Percentiles rank a stretch among this genome's conserved stretches.
Conservation (phyloP, 30 jellyfish, hydroid and myxozoan species). For the Catostylus mosaicus region DNA sequence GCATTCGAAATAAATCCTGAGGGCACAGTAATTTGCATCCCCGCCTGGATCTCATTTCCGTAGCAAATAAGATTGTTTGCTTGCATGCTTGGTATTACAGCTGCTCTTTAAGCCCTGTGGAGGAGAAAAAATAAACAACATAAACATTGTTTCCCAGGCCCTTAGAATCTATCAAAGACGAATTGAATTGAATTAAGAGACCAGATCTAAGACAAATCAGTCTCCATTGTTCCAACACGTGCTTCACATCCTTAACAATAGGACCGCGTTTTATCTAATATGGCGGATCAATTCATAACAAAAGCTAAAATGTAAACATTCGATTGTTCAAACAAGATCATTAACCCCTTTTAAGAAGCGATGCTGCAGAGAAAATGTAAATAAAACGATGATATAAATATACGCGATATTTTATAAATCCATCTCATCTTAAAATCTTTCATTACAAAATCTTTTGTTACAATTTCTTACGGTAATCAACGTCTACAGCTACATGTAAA, state of each 20-base stretch:
- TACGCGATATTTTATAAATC: neutral
- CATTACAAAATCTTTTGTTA: neutral
- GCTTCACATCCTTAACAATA: slow-evolving; percentile 6
- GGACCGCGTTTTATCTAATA: slow-evolving; percentile 9
- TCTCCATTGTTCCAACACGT: slow-evolving; percentile 21
- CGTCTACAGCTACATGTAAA: neutral
- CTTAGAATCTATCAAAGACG: too few relatives aligned
- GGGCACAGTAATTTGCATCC: neutral
- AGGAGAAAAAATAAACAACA: neutral
- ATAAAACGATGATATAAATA: neutral
- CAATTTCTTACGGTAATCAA: neutral
- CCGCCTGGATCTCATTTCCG: neutral
- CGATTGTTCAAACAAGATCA: neutral
- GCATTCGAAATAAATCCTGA: neutral
- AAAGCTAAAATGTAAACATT: neutral
- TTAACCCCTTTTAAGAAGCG: neutral
- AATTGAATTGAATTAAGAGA: neutral
- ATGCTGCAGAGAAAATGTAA: neutral
- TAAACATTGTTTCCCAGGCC: neutral
- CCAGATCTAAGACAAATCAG: neutral
- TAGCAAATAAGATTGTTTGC: too few relatives aligned
- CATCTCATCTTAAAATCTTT: slow-evolving; percentile 10
- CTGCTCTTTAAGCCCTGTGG: neutral
- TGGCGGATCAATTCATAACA: neutral
- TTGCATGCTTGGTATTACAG: too few relatives aligned